phyloP scores from a whole-genome alignment of 2,888 invertebrate species.

The Ophonus ardosiacus region DNA sequence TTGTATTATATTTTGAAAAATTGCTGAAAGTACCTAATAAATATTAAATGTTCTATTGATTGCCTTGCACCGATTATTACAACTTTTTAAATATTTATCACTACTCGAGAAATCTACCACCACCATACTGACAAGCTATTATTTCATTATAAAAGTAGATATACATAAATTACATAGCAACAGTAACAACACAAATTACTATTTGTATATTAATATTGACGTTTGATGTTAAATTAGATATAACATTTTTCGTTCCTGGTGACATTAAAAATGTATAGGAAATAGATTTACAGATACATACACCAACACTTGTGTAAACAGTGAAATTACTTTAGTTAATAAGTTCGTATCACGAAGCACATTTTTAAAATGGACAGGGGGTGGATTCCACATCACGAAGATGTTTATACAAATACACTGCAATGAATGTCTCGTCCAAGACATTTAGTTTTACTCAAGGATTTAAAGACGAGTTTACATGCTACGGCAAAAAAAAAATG shows the following conservation, averaged over 20 bases:
- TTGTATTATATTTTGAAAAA: neutral
- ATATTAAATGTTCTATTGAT: slow-evolving; percentile 19
- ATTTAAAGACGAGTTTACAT: no score
- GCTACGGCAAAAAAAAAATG: no score
- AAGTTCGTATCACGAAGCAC: slow-evolving; percentile 29
- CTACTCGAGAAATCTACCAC: neutral
- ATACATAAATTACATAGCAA: slow-evolving; percentile 30
- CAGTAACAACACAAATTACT: slow-evolving; percentile 37
- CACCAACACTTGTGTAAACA: slow-evolving; percentile 40
- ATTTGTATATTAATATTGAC: slow-evolving; percentile 43
- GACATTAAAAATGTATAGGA: slow-evolving; percentile 31
- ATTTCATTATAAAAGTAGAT: slow-evolving; percentile 30
- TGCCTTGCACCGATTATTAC: slow-evolving; percentile 32
- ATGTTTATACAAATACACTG: neutral
- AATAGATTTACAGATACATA: slow-evolving; percentile 38
- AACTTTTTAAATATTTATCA: slow-evolving; percentile 22
- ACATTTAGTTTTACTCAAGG: no score
- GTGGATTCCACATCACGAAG: neutral
- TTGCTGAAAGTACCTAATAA: neutral
- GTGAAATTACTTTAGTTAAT: slow-evolving; percentile 17
- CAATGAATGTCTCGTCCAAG: no score
- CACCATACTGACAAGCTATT: slow-evolving; percentile 25
- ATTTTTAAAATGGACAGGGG: slow-evolving; percentile 23
- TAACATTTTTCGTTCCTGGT: slow-evolving; percentile 22
- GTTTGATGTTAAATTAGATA: slow-evolving; percentile 42